These are phyloP conservation scores for Serripes groenlandicus DNA, from an alignment of 2,888 invertebrate species.

Conservation along the genomic window DNA sequence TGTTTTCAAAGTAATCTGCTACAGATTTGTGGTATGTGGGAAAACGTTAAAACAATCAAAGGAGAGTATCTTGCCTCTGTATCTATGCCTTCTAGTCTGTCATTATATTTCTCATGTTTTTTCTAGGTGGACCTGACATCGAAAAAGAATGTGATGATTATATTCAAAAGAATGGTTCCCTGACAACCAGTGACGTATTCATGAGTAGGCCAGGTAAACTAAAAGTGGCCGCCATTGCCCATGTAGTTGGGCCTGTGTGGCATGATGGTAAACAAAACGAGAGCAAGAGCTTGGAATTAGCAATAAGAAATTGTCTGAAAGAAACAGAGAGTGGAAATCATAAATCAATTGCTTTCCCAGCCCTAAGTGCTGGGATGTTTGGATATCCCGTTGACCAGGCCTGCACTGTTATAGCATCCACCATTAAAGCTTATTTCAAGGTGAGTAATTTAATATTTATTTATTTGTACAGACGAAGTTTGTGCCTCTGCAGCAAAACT, in stretches of 20 bases:
- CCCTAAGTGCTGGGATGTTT: slow-evolving; percentile 74
- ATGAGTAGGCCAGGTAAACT: slow-evolving; percentile 54
- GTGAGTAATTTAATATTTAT: slow-evolving; percentile 29
- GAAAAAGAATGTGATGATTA: slow-evolving; percentile 69
- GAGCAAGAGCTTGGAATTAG: slow-evolving; percentile 42
- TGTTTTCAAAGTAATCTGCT: too few relatives aligned
- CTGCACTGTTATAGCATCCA: slow-evolving; percentile 50
- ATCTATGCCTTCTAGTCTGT: too few relatives aligned
- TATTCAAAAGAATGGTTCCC: slow-evolving; percentile 40
- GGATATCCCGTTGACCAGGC: slow-evolving; percentile 48
- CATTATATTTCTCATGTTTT: not conserved
- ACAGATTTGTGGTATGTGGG: too few relatives aligned
- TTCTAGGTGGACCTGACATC: slow-evolving; percentile 72
- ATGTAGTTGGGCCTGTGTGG: slow-evolving; percentile 70
- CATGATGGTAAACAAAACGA: slow-evolving; percentile 60
- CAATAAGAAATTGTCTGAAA: slow-evolving; percentile 53
- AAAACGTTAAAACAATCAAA: too few relatives aligned
- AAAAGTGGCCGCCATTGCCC: slow-evolving; percentile 58
- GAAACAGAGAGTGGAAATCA: slow-evolving; percentile 25
- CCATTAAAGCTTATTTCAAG: slow-evolving; percentile 53
- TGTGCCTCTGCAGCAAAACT: too few relatives aligned
- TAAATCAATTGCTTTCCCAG: slow-evolving; percentile 75
- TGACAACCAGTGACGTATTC: slow-evolving; percentile 63
- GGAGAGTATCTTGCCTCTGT: too few relatives aligned
- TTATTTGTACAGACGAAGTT: too few relatives aligned